Evolutionary conservation across 2,888 invertebrate genomes (phyloP).

Genomic region (Cyclophora punctaria): DNA sequence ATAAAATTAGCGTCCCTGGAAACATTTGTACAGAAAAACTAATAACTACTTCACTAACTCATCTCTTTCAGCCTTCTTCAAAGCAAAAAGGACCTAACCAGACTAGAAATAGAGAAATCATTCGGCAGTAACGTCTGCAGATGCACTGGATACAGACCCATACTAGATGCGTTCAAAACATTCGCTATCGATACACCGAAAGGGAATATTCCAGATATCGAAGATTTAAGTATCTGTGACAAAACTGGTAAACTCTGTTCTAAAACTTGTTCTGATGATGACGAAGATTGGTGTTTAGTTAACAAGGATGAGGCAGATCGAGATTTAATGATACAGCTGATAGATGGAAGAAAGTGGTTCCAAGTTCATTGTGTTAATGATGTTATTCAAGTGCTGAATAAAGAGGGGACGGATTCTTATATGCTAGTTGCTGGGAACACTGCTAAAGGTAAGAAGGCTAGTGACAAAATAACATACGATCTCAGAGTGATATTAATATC

Average conservation of each 20-base stretch:
- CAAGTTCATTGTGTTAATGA: conserved; percentile 60
- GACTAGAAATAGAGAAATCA: conserved; percentile 79
- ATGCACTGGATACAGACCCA: conserved; percentile 81
- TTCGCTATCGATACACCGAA: conserved; percentile 62
- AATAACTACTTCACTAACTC: too few relatives aligned
- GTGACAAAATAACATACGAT: too few relatives aligned
- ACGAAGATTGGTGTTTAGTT: conserved; percentile 43
- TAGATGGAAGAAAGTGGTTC: conserved; percentile 61
- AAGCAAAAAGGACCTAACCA: conserved; percentile 56
- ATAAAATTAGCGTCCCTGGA: too few relatives aligned
- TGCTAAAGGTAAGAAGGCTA: conserved; percentile 68
- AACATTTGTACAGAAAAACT: too few relatives aligned
- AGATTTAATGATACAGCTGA: conserved; percentile 20
- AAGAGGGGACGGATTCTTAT: conserved; percentile 53
- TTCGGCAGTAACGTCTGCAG: conserved; percentile 84
- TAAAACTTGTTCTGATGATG: conserved; percentile 17
- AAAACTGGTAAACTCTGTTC: conserved; percentile 22
- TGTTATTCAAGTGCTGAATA: conserved; percentile 53
- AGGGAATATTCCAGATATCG: conserved; percentile 32
- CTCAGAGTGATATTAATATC: too few relatives aligned
- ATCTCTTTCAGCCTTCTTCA: conserved; percentile 47
- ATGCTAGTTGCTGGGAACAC: conserved; percentile 82
- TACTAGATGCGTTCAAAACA: conserved; percentile 77
- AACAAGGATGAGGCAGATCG: conserved; percentile 21
- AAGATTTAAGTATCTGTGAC: conserved; percentile 32